Evolutionary conservation across 1,140 invertebrate genomes (phyloP), one percentile per base, ranked within the genome.

Genomic region (Drosophila sp.): DNA sequence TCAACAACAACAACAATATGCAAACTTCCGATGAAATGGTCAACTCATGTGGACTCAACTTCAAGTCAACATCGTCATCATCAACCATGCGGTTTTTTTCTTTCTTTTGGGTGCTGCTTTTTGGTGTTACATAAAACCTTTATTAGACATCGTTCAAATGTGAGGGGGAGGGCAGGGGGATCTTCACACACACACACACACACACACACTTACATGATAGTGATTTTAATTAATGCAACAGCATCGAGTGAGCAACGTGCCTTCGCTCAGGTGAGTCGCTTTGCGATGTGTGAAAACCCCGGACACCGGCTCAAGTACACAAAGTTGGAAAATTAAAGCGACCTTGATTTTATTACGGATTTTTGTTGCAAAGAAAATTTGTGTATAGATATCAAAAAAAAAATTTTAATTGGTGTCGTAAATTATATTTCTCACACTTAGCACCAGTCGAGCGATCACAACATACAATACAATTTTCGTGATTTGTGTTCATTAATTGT

Each of bases 151-250:
- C 70, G 72, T 68, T 68, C 64, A 77, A 17, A 68, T 67, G 76
- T 23, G 25, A 27, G 6, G 41, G n/a, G n/a, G 23, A 25, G 23
- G 44, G 23, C 2, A 17, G 44, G 44, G 44, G 38, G 10, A 47
- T 47, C 44, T 47, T 23, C 6, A 23, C 44, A 47, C 44, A 47
- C 44, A 47, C 40, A 25, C 44, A 47, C 44, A 47, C 40, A 25
- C 29, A 40, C 60, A 44, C 38, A 41, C 25, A 17, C 35, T 7
- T 27, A 17, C 23, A 8, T 58, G 40, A 10, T 25, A 60, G 32
- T 65, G 40, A 50, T 40, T 86, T 83, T 86, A 87, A 87, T 86
- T 87, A 82, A 86, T 86, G 82, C 82, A 85, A 75, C 82, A 71
- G 44, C 72, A 61, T 70, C 60, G 40, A 56, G 73, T 86, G 79